Percentiles rank a stretch among this genome's conserved stretches.
phyloP scores from a whole-genome alignment of 2,113 vertebrate genomes.

The Nothocercus nigrocapillus region DNA sequence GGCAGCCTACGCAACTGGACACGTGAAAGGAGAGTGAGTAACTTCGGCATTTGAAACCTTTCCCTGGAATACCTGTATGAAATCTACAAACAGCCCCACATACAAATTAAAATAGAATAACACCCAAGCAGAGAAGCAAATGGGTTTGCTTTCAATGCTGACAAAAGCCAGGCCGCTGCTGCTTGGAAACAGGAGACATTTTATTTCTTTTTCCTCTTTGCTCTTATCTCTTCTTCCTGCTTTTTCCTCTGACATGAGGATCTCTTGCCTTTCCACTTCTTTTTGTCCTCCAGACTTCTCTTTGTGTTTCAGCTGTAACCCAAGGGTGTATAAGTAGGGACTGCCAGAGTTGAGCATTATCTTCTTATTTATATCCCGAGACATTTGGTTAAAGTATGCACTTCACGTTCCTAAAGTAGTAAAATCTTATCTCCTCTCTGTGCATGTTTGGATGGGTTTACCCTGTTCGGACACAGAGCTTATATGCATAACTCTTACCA shows the following conservation, averaged over 20 bases:
- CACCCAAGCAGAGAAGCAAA: neutral
- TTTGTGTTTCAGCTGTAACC: neutral
- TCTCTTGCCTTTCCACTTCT: neutral
- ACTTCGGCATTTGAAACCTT: neutral
- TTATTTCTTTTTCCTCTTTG: neutral
- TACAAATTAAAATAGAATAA: neutral
- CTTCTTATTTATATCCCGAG: neutral
- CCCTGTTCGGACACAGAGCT: neutral
- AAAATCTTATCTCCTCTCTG: neutral
- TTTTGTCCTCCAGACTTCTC: neutral
- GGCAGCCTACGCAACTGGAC: constrained; percentile 86
- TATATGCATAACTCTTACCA: neutral
- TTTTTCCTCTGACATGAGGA: neutral
- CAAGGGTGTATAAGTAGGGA: neutral
- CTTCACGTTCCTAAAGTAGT: neutral
- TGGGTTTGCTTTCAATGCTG: fast-evolving
- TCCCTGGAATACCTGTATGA: neutral
- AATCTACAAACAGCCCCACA: neutral
- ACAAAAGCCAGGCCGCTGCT: neutral
- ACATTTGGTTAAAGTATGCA: neutral
- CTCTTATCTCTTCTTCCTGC: neutral
- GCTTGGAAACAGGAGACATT: neutral
- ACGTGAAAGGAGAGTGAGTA: constrained; percentile 95
- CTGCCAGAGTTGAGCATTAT: neutral
- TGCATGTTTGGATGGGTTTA: neutral